Percentiles rank a stretch among this genome's conserved stretches.
phyloP scores from a whole-genome alignment of 2,113 vertebrate species.

The Theropithecus gelada region DNA sequence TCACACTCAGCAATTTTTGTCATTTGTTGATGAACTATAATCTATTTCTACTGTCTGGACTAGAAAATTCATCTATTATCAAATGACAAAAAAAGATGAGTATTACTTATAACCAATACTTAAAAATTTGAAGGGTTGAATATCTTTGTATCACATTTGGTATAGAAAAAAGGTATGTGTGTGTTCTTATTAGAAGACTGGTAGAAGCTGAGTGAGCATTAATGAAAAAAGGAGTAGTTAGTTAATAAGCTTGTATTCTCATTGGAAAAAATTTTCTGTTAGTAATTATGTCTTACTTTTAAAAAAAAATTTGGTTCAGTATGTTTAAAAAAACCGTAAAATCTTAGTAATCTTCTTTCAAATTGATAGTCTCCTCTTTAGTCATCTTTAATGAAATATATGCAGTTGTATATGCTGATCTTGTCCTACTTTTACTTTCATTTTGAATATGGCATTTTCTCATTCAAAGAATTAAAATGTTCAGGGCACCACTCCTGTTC shows the following conservation, averaged over 20 bases:
- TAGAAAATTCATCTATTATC: not conserved
- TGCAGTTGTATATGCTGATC: not conserved
- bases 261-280: not conserved
- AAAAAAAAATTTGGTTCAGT: too few relatives aligned
- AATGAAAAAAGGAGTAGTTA: conserved; percentile 17
- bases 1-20: not conserved
- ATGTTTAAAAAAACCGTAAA: not conserved
- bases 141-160: conserved; percentile 34
- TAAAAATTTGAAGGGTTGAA: not conserved
- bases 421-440: conserved; percentile 45
- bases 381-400: conserved; percentile 30
- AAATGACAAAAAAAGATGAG: not conserved
- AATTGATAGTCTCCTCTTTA: not conserved
- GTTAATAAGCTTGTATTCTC: conserved; percentile 5
- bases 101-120: conserved; percentile 15
- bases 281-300: not conserved
- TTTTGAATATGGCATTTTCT: conserved; percentile 37
- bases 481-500: too few relatives aligned
- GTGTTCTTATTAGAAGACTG: conserved; percentile 34
- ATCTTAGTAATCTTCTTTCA: conserved; percentile 15
- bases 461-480: not conserved
- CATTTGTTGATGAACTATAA: conserved; percentile 16
- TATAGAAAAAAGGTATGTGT: not conserved
- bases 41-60: conserved; percentile 21
- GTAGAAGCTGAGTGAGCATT: not conserved